Evolutionary conservation across 92 coral and sea anemone species (phyloP).

Genomic region (Parazoanthus darwini): DNA sequence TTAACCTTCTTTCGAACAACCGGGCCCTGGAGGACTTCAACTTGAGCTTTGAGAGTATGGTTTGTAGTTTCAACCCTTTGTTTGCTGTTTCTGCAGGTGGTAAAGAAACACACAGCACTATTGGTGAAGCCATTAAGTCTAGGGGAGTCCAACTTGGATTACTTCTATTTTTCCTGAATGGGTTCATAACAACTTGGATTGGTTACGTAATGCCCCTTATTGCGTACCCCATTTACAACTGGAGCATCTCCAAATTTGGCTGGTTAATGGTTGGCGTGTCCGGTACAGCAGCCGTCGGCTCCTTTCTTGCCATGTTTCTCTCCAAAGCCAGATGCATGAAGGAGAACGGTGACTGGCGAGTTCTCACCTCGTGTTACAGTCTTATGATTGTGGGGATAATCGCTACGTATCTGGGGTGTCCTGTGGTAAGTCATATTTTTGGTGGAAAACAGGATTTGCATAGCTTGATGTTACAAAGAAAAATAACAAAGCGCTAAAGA

Average conservation of each 20-base stretch:
- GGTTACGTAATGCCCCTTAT: conserved; percentile 69
- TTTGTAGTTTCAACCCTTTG: not conserved
- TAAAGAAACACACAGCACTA: conserved; percentile 28
- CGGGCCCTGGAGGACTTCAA: too few species aligned
- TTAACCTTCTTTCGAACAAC: too few species aligned
- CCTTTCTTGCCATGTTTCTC: conserved; percentile 52
- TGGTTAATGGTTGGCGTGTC: conserved; percentile 85
- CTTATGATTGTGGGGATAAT: conserved; percentile 59
- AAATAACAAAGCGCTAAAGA: too few species aligned
- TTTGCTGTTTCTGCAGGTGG: conserved; percentile 47
- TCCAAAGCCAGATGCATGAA: conserved; percentile 59
- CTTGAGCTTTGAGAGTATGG: too few species aligned
- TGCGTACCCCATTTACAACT: conserved; percentile 59
- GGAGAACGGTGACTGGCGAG: conserved; percentile 50
- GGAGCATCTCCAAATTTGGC: conserved; percentile 49
- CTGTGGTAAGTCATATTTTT: conserved; percentile 56
- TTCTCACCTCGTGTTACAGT: conserved; percentile 44
- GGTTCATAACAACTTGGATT: conserved; percentile 75
- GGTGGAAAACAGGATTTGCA: too few species aligned
- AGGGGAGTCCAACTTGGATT: conserved; percentile 70
- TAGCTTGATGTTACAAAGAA: too few species aligned
- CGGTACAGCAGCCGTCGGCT: conserved; percentile 55
- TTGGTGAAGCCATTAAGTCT: conserved; percentile 51
- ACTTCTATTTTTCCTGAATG: conserved; percentile 68
- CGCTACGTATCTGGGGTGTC: conserved; percentile 61